Percentiles rank a stretch among this genome's conserved stretches.
Conservation (phyloP, 2,888 invertebrate genomes). For the Gastracanthus pulcherrimus region DNA sequence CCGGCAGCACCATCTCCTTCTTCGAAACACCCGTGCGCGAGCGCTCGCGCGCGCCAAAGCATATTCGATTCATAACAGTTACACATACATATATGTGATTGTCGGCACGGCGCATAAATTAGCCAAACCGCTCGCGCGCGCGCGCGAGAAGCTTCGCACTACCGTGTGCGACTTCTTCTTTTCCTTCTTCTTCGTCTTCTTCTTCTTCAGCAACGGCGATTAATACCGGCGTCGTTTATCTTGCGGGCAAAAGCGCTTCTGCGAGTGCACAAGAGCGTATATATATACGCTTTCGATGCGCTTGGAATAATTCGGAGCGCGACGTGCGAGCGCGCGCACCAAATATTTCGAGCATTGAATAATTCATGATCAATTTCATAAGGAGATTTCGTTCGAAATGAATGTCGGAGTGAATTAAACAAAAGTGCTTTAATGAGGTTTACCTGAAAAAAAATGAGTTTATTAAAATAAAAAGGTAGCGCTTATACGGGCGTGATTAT, state of each 20-base stretch:
- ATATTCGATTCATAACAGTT: conserved; percentile 30
- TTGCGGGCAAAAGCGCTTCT: conserved; percentile 20
- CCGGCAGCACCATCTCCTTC: conserved; percentile 21
- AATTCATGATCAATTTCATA: conserved; percentile 42
- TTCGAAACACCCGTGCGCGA: not conserved
- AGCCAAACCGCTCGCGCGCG: conserved; percentile 7
- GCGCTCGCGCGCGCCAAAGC: conserved; percentile 2
- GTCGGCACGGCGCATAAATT: conserved; percentile 54
- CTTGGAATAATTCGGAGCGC: conserved; percentile 3
- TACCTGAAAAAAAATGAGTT: not conserved
- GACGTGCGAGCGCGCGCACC: not conserved
- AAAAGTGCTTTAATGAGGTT: not conserved
- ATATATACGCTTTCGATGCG: too few relatives aligned
- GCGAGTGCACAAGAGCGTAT: not conserved
- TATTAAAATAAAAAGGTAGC: not conserved
- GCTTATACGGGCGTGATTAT: too few relatives aligned
- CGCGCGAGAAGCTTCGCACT: conserved; percentile 39
- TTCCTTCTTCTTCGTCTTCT: not conserved
- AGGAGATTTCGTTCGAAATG: not conserved
- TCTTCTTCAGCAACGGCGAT: conserved; percentile 22
- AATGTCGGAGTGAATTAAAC: not conserved
- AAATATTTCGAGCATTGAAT: conserved; percentile 31
- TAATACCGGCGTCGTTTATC: conserved; percentile 55
- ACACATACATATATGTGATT: conserved; percentile 15
- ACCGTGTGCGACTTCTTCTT: conserved; percentile 18